Base-by-base conservation (phyloP, 2,888 invertebrate genomes). In the Hoplodrina ambigua region DNA sequence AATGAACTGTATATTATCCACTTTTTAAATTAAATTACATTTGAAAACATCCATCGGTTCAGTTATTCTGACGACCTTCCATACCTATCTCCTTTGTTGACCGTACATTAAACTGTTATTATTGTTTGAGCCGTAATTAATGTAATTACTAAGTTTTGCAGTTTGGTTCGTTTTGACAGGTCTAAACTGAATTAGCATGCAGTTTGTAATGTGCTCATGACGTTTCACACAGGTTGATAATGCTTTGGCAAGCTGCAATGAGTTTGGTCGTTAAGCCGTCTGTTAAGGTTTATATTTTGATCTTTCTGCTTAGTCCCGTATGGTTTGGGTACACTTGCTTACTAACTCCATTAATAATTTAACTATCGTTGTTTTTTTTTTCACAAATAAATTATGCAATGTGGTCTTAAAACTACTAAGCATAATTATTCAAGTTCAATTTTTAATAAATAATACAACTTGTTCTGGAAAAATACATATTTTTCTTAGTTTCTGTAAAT, bases 211-310 rank as follows among this genome's bases (percentile, higher is more conserved):
- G 44, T 57, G 60, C 49, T 55, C 49, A 62, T 76, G 69, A 69
- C 80, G 66, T 88, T 82, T 65, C 75, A 85, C 73, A 80, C 89
- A 89, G 89, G 89, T 85, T 81, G 84, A 89, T 87, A 86, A 83
- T 81, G 82, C 84, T 84, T 87, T 78, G 80, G 81, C 81, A 82
- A 81, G 78, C 86, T 58, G 73, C 85, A 84, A 77, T 89, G 84
- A 87, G 73, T 80, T 85, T 85, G 85, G 81, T 79, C 63, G 56
- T 83, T 76, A 68, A 72, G 79, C 82, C 64, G 84, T 63, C 65
- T 81, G 70, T 72, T 72, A 86, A 90, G 91, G 89, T 89, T 88
- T 81, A 85, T 77, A 82, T 87, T 91, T 91, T 86, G 71, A 75
- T 87, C 77, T 86, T 89, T 85, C 76, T 72, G 89, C 88, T 88